Conservation (phyloP, 2,888 invertebrate species). For the Oscheius sp. region DNA sequence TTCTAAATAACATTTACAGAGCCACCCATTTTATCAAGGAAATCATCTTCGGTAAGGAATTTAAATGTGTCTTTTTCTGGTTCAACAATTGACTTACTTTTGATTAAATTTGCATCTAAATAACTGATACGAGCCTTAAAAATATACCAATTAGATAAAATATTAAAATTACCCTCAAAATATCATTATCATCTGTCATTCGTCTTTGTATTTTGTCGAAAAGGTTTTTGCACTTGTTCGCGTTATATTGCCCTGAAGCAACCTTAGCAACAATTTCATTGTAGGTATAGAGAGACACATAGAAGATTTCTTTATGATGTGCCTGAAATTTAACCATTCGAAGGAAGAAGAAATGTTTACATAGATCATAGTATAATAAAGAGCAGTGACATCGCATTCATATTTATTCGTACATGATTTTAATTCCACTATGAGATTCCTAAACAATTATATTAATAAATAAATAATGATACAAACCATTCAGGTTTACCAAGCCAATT, state of each 20-base stretch:
- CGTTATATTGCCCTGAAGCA: constrained; percentile 21
- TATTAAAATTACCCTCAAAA: background rate
- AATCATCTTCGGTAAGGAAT: background rate
- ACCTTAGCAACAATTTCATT: constrained; percentile 30
- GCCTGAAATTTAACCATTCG: background rate
- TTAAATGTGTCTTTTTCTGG: constrained; percentile 4
- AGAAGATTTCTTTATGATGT: background rate
- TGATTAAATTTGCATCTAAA: background rate
- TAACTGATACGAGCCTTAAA: constrained; percentile 11
- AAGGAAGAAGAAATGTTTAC: background rate
- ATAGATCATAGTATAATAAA: constrained; percentile 16
- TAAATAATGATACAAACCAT: background rate
- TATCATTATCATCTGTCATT: background rate
- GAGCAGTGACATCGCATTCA: constrained; percentile 6
- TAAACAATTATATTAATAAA: background rate
- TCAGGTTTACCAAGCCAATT: constrained; percentile 10
- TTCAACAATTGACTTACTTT: background rate
- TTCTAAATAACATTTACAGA: background rate
- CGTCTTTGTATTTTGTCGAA: constrained; percentile 23
- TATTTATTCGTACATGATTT: background rate
- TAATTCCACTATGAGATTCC: background rate
- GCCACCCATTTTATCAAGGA: background rate
- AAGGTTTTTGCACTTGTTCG: constrained; percentile 1
- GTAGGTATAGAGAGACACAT: constrained; percentile 1
- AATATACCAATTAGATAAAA: background rate